These are phyloP conservation scores for Pelvicachromis taeniatus DNA, from an alignment of 2,113 vertebrate species.

Conservation along the genomic window DNA sequence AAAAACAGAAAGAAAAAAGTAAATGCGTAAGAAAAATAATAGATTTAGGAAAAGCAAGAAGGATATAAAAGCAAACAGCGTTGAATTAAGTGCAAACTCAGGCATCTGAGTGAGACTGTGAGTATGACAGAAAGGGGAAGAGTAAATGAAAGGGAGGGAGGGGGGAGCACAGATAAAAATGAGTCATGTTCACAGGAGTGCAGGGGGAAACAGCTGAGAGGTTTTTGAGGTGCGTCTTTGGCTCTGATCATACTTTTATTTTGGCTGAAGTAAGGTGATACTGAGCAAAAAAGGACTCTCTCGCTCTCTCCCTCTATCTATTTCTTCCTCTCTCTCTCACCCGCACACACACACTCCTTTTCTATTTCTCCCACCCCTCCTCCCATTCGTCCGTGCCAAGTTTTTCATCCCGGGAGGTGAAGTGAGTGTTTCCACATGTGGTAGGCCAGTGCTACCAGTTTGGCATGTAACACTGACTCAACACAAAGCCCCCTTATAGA, in stretches of 20 bases:
- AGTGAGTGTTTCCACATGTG: conserved; percentile 69
- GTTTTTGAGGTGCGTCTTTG: conserved; percentile 64
- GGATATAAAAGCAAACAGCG: not conserved
- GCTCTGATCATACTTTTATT: conserved; percentile 65
- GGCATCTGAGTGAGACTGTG: not conserved
- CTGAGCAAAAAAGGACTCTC: conserved; percentile 30
- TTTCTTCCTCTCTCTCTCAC: not conserved
- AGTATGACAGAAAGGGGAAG: not conserved
- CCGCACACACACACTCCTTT: conserved; percentile 8
- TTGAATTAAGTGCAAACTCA: not conserved
- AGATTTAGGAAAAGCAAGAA: not conserved
- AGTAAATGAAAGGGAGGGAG: not conserved
- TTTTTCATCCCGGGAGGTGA: conserved; percentile 64
- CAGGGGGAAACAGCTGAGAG: conserved; percentile 72
- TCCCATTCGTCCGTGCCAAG: conserved; percentile 50
- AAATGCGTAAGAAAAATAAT: not conserved
- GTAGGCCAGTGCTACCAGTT: conserved; percentile 62
- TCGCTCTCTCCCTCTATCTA: not conserved
- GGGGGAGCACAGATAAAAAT: conserved; percentile 24
- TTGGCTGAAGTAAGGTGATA: conserved; percentile 66
- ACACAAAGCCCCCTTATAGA: conserved; percentile 69
- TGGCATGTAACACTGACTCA: conserved; percentile 66
- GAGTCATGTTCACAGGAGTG: conserved; percentile 60
- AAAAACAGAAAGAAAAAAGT: not conserved
- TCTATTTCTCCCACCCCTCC: conserved; percentile 22